Percentiles rank a stretch among this genome's conserved stretches.
These are phyloP conservation scores for Mesocricetus auratus DNA, from an alignment of 2,113 vertebrate species.

Conservation along the genomic window DNA sequence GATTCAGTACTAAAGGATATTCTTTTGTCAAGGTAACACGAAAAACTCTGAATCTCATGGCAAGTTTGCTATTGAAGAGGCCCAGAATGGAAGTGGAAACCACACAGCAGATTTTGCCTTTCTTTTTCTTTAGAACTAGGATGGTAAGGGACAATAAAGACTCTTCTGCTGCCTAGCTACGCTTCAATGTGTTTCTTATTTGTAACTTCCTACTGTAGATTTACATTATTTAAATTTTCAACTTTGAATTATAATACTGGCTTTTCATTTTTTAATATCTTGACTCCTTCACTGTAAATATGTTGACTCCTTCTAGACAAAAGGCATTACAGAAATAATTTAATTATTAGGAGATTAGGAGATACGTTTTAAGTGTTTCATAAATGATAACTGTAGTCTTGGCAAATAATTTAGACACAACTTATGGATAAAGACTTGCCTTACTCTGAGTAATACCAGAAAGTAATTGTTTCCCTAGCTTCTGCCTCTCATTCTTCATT, in stretches of 20 bases:
- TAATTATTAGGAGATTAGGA: conserved; percentile 25
- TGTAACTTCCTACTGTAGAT: not conserved
- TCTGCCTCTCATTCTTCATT: not conserved
- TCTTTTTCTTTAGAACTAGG: not conserved
- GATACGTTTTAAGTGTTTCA: conserved; percentile 19
- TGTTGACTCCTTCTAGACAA: not conserved
- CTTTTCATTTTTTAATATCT: not conserved
- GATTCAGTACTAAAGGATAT: not conserved
- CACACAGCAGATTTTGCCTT: not conserved
- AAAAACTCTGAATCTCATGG: not conserved
- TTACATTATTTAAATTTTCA: not conserved
- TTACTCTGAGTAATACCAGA: not conserved
- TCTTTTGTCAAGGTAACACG: not conserved
- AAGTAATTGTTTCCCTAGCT: not conserved
- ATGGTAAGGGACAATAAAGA: not conserved
- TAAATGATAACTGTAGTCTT: not conserved
- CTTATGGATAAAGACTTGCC: not conserved
- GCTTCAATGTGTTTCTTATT: not conserved
- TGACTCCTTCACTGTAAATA: not conserved
- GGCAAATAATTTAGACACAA: not conserved
- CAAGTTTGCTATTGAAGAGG: not conserved
- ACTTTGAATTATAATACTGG: not conserved
- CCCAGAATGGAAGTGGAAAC: not conserved
- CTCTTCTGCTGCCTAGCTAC: not conserved
- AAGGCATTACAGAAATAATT: not conserved